Percentiles rank a stretch among this genome's conserved stretches.
Conservation (phyloP, 2,113 vertebrate genomes). For the Chelonoidis abingdonii region DNA sequence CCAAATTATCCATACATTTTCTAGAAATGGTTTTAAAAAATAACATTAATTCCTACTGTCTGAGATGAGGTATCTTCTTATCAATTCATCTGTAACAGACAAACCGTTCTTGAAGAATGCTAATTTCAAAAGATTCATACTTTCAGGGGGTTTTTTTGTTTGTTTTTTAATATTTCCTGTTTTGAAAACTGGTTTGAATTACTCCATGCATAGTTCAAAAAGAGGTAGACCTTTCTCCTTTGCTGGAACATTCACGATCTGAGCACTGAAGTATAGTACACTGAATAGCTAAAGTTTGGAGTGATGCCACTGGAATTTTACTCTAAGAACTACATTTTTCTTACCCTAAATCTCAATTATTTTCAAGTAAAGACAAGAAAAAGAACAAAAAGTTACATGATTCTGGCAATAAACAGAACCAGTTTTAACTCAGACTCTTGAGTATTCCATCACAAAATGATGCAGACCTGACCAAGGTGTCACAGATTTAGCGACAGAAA, state of each 20-base stretch:
- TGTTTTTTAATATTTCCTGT: constrained; percentile 37
- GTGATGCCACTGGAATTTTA: not conserved
- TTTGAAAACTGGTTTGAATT: constrained; percentile 25
- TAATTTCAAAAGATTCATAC: constrained; percentile 22
- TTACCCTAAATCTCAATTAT: not conserved
- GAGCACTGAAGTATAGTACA: not conserved
- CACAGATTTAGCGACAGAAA: rapidly evolving
- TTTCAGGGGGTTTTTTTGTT: not conserved
- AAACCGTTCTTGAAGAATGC: constrained; percentile 6
- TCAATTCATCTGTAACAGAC: not conserved
- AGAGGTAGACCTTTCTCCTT: not conserved
- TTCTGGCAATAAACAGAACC: not conserved
- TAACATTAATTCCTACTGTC: not conserved
- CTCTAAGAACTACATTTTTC: not conserved
- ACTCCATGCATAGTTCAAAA: not conserved
- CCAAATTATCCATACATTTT: not conserved
- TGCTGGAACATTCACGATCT: not conserved
- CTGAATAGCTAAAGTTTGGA: not conserved
- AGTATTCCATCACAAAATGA: not conserved
- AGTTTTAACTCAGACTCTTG: not conserved
- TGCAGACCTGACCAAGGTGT: not conserved
- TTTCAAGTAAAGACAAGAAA: not conserved
- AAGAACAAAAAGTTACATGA: not conserved
- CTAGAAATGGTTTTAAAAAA: not conserved
- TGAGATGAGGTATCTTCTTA: not conserved